phyloP scores from a whole-genome alignment of 1,140 invertebrate species.

The Nymphalis io region DNA sequence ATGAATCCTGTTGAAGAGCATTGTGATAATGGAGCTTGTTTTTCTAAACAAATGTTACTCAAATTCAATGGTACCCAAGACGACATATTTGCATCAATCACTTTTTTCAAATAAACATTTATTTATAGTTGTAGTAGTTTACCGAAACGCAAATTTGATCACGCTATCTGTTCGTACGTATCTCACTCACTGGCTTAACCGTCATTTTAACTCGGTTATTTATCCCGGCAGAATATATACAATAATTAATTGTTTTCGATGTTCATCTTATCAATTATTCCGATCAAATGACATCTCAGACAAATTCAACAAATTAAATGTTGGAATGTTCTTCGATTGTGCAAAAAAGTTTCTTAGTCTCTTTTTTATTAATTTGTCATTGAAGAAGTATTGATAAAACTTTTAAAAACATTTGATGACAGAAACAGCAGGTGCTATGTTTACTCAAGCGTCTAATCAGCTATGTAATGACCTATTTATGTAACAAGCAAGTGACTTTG shows the following conservation, averaged over 20 bases:
- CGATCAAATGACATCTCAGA: background rate
- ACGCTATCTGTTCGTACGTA: no score
- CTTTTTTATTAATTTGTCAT: background rate
- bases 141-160: no score
- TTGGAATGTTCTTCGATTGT: background rate
- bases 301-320: background rate
- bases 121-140: no score
- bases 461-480: no score
- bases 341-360: background rate
- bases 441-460: no score
- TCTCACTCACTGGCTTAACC: no score
- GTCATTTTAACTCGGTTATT: no score
- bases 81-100: constrained; percentile 63
- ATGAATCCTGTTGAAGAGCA: constrained; percentile 82
- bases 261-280: background rate
- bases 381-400: background rate
- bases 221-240: no score
- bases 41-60: constrained; percentile 75
- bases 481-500: no score
- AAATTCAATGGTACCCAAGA: constrained; percentile 82
- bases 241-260: background rate
- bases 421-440: no score
- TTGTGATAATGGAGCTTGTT: constrained; percentile 77
- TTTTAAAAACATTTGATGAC: no score
- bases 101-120: background rate